Base-by-base conservation (phyloP, 2,113 vertebrate genomes). In the Grammomys surdaster region DNA sequence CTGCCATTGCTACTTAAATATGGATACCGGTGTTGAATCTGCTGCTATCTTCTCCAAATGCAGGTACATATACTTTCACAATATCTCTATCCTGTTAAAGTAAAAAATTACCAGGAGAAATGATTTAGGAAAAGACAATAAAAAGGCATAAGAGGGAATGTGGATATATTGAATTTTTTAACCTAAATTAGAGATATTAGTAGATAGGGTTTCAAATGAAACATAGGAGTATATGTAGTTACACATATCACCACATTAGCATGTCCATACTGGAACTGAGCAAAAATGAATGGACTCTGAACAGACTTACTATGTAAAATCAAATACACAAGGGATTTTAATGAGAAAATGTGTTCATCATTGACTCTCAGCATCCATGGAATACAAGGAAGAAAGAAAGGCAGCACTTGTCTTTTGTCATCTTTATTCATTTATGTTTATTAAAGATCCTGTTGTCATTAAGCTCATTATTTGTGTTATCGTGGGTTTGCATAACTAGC, bases 261-360 rank as follows among this genome's bases (percentile, higher is more conserved):
- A 78, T 56, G 67, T 43, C 1, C 8, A 24, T 24, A 63, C 19
- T 90, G 17, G 28, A 43, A 54, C n/a, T 20, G 31, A 60, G 33
- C 56, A 90, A 95, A 88, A 80, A 58, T 33, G 22, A 67, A 86
- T 8, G 26, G 46, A 19, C 4, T 85, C 70, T 60, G 48, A 92
- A 28, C 17, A 24, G 8, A 36, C 17, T 67, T 48, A 24, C 3
- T 48, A 69, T 33, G 51, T 89, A 28, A 84, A 43, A 88, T 81
- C 46, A 92, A 92, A n/a, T n/a, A 69, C 33, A 67, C 73, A 36
- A 89, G 84, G 1, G 10, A 95, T 86, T 92, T 94, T 90, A 92
- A 85, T n/a, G 16, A 90, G 70, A 89, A 96, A 97, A 96, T n/a
- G 58, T 78, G 69, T 70, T 88, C 65, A 90, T 82, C 13, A 58